Conservation (phyloP, 2,113 vertebrate species). For the Myxocyprinus asiaticus region DNA sequence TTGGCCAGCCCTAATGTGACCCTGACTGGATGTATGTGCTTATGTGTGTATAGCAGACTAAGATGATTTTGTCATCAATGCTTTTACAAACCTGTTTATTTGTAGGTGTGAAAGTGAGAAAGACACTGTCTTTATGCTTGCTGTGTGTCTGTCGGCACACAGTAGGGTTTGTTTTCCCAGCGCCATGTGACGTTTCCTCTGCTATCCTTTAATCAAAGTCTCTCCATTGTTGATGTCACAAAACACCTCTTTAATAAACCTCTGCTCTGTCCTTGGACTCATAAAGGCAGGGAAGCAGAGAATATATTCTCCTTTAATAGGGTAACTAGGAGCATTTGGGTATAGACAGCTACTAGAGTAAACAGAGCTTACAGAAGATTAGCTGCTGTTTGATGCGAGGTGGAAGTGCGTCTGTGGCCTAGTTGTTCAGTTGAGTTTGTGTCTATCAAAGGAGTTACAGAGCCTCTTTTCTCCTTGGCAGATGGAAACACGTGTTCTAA, state of each 20-base stretch:
- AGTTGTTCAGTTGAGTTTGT: slow-evolving; percentile 66
- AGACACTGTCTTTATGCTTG: background rate
- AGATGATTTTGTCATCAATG: slow-evolving; percentile 51
- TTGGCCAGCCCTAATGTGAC: too few relatives aligned
- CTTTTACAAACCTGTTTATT: slow-evolving; percentile 22
- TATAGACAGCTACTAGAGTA: slow-evolving; percentile 26
- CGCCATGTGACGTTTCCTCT: slow-evolving; percentile 2
- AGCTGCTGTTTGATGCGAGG: slow-evolving; percentile 49
- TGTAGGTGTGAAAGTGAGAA: slow-evolving; percentile 5
- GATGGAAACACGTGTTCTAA: slow-evolving; percentile 49
- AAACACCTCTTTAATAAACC: slow-evolving; percentile 27
- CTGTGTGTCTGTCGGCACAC: slow-evolving; percentile 14
- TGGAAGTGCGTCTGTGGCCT: slow-evolving; percentile 58
- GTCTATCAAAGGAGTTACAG: slow-evolving; percentile 58
- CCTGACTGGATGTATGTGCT: background rate
- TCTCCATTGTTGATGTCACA: slow-evolving; percentile 14
- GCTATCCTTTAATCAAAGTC: slow-evolving; percentile 3
- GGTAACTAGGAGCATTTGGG: slow-evolving; percentile 22
- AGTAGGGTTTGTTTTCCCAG: slow-evolving; percentile 19
- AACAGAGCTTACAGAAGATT: slow-evolving; percentile 61
- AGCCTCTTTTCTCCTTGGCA: slow-evolving; percentile 48
- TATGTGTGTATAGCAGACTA: background rate
- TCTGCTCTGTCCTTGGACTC: slow-evolving; percentile 12
- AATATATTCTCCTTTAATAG: slow-evolving; percentile 28
- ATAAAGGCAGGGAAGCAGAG: background rate